Conservation (phyloP, 2,113 vertebrate genomes). For the Aptenodytes forsteri region DNA sequence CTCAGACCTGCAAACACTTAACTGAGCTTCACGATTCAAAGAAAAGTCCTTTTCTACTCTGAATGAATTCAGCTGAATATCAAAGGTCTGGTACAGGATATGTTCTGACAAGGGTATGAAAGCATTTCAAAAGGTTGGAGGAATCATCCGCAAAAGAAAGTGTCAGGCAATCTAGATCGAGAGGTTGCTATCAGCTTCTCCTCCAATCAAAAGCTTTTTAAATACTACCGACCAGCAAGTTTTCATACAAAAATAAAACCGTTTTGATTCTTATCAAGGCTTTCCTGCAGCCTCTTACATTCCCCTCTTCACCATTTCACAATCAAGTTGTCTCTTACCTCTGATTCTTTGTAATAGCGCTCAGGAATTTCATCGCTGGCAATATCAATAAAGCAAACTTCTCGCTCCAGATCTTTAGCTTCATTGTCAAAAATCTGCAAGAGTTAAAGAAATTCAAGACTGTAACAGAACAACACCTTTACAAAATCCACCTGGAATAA, state of each 20-base stretch:
- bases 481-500: neutral
- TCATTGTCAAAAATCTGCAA: slow-evolving; percentile 94
- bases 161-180: neutral
- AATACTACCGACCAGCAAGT: neutral
- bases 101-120: neutral
- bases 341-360: slow-evolving; percentile 97
- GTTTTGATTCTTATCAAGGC: neutral
- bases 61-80: neutral
- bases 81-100: neutral
- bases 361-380: slow-evolving; percentile 97
- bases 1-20: neutral
- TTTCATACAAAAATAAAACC: neutral
- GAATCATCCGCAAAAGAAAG: neutral
- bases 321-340: slow-evolving; percentile 76
- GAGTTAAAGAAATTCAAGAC: neutral
- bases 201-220: neutral
- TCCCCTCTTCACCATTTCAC: neutral
- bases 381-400: slow-evolving; percentile 95
- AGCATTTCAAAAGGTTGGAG: neutral
- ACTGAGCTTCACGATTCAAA: neutral
- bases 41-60: neutral
- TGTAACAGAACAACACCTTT: neutral
- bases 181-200: neutral
- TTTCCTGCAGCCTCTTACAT: neutral
- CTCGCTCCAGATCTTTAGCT: slow-evolving; percentile 91